Evolutionary conservation across 1,140 invertebrate species (phyloP), one percentile per base, ranked within the genome.

Genomic region (Drosophila micromelanica): DNA sequence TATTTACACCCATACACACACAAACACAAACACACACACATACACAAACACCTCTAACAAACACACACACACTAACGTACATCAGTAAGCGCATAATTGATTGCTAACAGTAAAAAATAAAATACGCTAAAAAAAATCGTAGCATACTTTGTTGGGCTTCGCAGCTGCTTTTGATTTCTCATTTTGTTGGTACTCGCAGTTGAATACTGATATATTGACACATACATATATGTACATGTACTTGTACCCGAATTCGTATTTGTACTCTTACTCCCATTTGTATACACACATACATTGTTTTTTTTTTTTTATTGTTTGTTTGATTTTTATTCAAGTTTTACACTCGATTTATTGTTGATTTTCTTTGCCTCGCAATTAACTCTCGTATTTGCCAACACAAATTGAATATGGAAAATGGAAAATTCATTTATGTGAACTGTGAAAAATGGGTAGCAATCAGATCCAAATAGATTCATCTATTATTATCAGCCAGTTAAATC

Each of bases 141-240:
- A 86, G 82, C 81, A 81, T 86, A 87, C 82, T 86, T 87, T 86
- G 62, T 86, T 86, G 81, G 82, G 81, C 81, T 87, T 86, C 70
- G 78, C 75, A 69, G 64, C 63, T 68, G 71, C 70, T 73, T 73
- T 48, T 68, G 49, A 60, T 40, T 61, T 68, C 46, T 42, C 40
- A 40, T 45, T 55, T 20, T 43, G 51, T 63, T 55, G 56, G 30
- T 69, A 43, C 48, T 42, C 51, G 45, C 52, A 35, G 68, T 63
- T 51, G 49, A 59, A 20, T 45, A 67, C 59, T 67, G 62, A 59
- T 27, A 54, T 45, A 65, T 65, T 46, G 62, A 43, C 54, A 60
- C 20, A 63, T 55, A 45, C 20, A 40, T 30, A 45, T 20, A 37
- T 9, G 20, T 43, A 52, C 30, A 46, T 15, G 12, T 49, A 59